phyloP scores from a whole-genome alignment of 2,113 vertebrate species.

The Notothenia rossii region DNA sequence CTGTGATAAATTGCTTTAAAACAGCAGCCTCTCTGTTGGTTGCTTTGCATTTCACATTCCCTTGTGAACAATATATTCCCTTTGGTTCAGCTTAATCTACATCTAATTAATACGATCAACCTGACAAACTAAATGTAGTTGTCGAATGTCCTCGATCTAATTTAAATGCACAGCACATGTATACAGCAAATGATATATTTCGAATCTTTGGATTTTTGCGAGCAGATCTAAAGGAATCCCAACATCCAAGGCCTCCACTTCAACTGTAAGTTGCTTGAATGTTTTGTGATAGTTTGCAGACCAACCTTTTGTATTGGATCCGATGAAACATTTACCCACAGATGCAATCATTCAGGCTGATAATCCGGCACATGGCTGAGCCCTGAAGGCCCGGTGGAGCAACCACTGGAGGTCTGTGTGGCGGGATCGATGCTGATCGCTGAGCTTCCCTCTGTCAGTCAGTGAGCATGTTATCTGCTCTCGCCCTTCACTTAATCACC shows the following conservation, averaged over 20 bases:
- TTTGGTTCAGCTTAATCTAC: constrained; percentile 34
- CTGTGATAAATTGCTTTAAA: constrained; percentile 55
- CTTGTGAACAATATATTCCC: constrained; percentile 45
- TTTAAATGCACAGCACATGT: constrained; percentile 19
- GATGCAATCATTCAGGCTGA: constrained; percentile 72
- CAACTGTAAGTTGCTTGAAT: constrained; percentile 38
- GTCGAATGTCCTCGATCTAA: background rate
- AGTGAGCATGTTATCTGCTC: constrained; percentile 74
- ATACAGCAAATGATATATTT: constrained; percentile 19
- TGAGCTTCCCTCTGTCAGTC: constrained; percentile 81
- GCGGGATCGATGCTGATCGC: constrained; percentile 80
- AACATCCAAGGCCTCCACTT: constrained; percentile 25
- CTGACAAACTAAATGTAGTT: constrained; percentile 6
- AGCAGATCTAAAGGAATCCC: constrained; percentile 19
- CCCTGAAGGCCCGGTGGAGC: constrained; percentile 50
- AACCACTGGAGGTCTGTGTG: constrained; percentile 65
- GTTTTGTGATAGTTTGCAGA: constrained; percentile 37
- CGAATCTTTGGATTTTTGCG: constrained; percentile 30
- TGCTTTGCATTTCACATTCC: constrained; percentile 55
- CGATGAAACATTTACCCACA: constrained; percentile 60
- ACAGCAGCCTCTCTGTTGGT: constrained; percentile 23
- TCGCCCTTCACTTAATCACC: constrained; percentile 73
- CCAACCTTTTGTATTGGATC: constrained; percentile 56
- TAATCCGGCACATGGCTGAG: constrained; percentile 69
- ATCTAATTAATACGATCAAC: constrained; percentile 43